Evolutionary conservation across 2,113 vertebrate species (phyloP), one percentile per base, ranked within the genome.

Genomic region (Ranitomeya imitator): DNA sequence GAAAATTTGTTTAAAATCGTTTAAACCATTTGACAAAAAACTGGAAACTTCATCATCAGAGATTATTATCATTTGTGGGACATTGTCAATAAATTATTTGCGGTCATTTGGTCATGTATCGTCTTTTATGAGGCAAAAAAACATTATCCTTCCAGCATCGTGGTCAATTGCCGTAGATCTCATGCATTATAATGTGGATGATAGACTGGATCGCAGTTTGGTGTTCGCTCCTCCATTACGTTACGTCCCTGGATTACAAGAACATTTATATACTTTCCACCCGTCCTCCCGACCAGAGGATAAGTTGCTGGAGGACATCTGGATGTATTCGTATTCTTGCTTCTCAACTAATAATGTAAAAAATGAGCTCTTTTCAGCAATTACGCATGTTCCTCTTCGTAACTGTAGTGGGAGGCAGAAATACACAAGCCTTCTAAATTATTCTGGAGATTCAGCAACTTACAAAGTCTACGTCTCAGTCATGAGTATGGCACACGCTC

Each of bases 401-500:
- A 84, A 84, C 61, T 84, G 82, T 51, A 71, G 45, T 16, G 82
- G 65, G 13, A 54, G 14, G 45, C 37, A 69, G 45, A 59, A 0
- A 8, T 69, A 54, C 23, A 18, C 12, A 3, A 63, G 16, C 0
- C 21, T 69, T 65, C 4, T 10, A 13, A 3, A 7, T 69, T 84
- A 23, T 54, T 69, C 14, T 69, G 45, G 21, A 52, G 15, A 54
- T 21, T 14, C 61, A 19, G 52, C 5, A 4, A 54, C 61, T 23
- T 67, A 65, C 12, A 11, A 23, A n/a, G 82, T 84, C 12, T 67
- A 71, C 18, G 8, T 69, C 7, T 51, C 82, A 71, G 82, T 84
- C n/a, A 16, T 54, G n/a, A 69, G 45, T n/a, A 84, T 84, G 82
- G 63, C 63, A 9, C 82, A 31, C 12, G 82, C 82, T 54, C 31